These are phyloP conservation scores for Platysteira castanea DNA, from an alignment of 2,113 vertebrate species.

Conservation along the genomic window DNA sequence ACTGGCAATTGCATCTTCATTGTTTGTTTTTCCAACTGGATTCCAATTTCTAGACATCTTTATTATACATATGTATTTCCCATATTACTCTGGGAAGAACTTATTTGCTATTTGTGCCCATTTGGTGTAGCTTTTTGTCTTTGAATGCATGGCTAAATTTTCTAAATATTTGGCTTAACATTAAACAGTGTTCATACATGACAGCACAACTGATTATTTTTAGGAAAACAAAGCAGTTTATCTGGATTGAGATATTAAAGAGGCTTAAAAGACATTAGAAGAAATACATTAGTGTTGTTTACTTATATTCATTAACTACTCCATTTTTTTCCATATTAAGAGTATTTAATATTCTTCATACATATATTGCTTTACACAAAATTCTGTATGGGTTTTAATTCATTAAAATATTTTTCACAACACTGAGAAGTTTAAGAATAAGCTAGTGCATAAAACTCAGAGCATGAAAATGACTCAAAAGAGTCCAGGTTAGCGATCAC, in stretches of 20 bases:
- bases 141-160: neutral
- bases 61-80: neutral
- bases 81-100: neutral
- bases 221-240: constrained; percentile 3
- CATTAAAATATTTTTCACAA: neutral
- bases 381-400: neutral
- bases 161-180: neutral
- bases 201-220: constrained; percentile 25
- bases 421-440: neutral
- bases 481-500: neutral
- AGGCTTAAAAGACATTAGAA: constrained; percentile 2
- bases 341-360: constrained; percentile 1
- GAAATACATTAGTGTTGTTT: neutral
- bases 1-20: neutral
- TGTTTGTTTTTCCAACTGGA: neutral
- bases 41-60: neutral
- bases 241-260: constrained; percentile 1
- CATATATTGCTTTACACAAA: neutral
- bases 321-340: neutral
- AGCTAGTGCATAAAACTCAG: neutral
- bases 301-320: neutral
- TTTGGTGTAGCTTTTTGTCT: neutral
- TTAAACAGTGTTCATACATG: neutral
- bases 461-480: neutral
- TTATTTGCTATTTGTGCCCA: neutral